These are phyloP conservation scores for Dendrolimus kikuchii DNA, from an alignment of 1,140 invertebrate genomes.

Conservation along the genomic window DNA sequence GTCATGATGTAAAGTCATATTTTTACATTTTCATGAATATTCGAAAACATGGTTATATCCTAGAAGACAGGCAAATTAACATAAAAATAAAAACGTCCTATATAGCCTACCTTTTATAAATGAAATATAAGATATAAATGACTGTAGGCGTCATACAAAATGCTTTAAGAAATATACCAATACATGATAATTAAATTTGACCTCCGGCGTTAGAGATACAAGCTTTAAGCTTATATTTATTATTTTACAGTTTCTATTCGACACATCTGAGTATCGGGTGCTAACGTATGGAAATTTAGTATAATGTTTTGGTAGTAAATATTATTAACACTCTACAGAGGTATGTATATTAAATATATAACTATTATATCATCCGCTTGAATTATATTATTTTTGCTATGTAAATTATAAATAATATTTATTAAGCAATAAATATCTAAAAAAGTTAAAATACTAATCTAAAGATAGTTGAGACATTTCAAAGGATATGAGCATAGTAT, in stretches of 20 bases:
- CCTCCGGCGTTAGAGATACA: constrained; percentile 39
- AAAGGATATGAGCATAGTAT: too few species aligned
- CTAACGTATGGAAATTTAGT: constrained; percentile 22
- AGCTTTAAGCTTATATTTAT: constrained; percentile 39
- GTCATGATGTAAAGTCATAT: too few species aligned
- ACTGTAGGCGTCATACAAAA: constrained; percentile 41
- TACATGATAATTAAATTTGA: constrained; percentile 60
- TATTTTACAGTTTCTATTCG: constrained; percentile 38
- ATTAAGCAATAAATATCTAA: too few species aligned
- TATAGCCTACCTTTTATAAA: neutral
- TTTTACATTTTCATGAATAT: too few species aligned
- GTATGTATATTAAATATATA: neutral
- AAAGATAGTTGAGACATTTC: too few species aligned
- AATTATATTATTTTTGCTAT: too few species aligned
- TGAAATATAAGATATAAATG: constrained; percentile 34
- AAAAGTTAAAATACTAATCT: too few species aligned
- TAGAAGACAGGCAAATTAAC: too few species aligned
- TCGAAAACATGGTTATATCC: too few species aligned
- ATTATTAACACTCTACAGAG: constrained; percentile 43
- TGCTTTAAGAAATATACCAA: constrained; percentile 28
- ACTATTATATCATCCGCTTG: too few species aligned
- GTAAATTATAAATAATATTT: too few species aligned
- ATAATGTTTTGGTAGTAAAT: constrained; percentile 34
- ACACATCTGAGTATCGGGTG: constrained; percentile 38
- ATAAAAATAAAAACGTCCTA: too few species aligned